Percentiles rank a stretch among this genome's conserved stretches.
Evolutionary conservation across 2,888 invertebrate species (phyloP).

Genomic region (Athalia cordata): DNA sequence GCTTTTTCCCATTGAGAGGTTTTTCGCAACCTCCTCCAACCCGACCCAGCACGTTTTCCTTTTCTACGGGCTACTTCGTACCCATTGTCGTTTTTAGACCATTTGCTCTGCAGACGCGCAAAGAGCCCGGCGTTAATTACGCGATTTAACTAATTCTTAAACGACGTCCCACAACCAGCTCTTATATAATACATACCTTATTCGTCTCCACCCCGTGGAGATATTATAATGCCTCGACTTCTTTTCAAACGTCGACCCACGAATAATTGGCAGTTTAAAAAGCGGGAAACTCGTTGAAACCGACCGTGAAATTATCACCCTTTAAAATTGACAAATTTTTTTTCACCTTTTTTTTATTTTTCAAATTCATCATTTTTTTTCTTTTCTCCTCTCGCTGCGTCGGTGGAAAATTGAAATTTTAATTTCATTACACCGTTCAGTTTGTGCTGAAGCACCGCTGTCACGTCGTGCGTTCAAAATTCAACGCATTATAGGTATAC

Average conservation of each 20-base stretch:
- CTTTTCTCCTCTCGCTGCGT: background rate
- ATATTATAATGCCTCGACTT: slow-evolving; percentile 27
- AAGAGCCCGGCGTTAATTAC: slow-evolving; percentile 35
- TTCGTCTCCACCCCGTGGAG: too few species aligned
- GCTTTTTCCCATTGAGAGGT: too few species aligned
- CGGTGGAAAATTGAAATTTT: slow-evolving; percentile 36
- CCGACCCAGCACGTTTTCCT: too few species aligned
- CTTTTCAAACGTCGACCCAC: slow-evolving; percentile 17
- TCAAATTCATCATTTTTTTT: too few species aligned
- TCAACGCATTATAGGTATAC: too few species aligned
- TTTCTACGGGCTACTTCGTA: too few species aligned
- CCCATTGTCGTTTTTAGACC: slow-evolving; percentile 21
- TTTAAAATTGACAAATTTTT: slow-evolving; percentile 28
- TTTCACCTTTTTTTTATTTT: background rate
- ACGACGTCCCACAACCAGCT: background rate
- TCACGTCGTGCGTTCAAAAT: too few species aligned
- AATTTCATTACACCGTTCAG: slow-evolving; percentile 4
- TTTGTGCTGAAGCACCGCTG: too few species aligned
- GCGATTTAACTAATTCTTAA: slow-evolving; percentile 29
- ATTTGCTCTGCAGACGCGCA: slow-evolving; percentile 26
- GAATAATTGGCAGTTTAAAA: slow-evolving; percentile 38
- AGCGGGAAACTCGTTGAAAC: background rate
- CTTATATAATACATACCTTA: too few species aligned
- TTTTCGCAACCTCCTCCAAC: too few species aligned
- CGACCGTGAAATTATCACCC: slow-evolving; percentile 26